Evolutionary conservation across 2,888 invertebrate genomes (phyloP).

Genomic region (Nemoura dubitans): DNA sequence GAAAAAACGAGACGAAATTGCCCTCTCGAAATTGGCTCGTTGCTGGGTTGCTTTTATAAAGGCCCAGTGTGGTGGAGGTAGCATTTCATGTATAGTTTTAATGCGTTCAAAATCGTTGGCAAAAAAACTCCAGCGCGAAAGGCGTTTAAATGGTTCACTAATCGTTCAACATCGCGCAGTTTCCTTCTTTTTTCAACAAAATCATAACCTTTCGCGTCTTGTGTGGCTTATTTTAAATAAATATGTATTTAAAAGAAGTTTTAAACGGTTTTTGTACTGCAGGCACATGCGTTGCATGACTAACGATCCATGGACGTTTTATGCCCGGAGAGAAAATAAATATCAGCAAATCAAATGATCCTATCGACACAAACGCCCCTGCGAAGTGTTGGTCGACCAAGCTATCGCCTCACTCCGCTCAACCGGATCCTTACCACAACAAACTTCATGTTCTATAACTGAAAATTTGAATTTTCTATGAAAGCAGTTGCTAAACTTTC

Average conservation of each 20-base stretch:
- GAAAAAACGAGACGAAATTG: conserved; percentile 13
- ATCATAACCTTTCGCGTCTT: conserved; percentile 9
- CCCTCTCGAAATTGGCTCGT: conserved; percentile 25
- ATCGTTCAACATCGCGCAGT: not conserved
- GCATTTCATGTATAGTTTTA: not conserved
- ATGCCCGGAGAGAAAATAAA: not conserved
- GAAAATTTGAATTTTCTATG: not conserved
- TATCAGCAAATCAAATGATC: not conserved
- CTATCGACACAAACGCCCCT: too few species aligned
- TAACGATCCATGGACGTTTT: not conserved
- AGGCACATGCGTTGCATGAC: not conserved
- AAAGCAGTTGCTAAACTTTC: not conserved
- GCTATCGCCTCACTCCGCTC: not conserved
- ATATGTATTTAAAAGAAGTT: conserved; percentile 26
- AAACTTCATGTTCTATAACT: not conserved
- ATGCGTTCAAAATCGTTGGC: not conserved
- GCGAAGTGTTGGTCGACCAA: not conserved
- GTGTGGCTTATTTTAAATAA: conserved; percentile 34
- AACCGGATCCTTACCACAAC: not conserved
- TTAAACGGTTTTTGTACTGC: conserved; percentile 4
- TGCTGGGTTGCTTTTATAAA: not conserved
- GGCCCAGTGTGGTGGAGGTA: not conserved
- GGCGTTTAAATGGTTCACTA: not conserved
- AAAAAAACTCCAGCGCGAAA: not conserved
- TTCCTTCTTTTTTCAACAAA: not conserved